phyloP scores from a whole-genome alignment of 2,113 vertebrate species.

The Phrynosoma platyrhinos region DNA sequence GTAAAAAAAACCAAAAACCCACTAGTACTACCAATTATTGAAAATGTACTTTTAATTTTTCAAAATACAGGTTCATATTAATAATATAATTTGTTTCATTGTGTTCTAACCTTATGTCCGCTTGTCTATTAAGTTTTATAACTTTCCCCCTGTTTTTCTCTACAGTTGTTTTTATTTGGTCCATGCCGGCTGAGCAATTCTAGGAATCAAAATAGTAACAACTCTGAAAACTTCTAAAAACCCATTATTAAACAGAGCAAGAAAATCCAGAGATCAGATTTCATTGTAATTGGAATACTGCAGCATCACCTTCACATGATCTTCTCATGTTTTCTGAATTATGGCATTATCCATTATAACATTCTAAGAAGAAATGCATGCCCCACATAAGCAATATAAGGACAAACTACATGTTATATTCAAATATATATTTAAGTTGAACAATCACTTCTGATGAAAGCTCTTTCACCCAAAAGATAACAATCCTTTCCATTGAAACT shows the following conservation, averaged over 20 bases:
- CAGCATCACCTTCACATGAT: not conserved
- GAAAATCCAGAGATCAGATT: not conserved
- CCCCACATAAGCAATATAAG: not conserved
- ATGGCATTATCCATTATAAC: not conserved
- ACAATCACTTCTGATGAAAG: not conserved
- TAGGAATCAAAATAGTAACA: no score
- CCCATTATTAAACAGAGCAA: not conserved
- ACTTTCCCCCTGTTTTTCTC: no score
- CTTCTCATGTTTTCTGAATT: not conserved
- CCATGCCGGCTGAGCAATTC: no score
- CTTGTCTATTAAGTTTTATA: no score
- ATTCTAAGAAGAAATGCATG: not conserved
- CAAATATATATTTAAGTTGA: not conserved
- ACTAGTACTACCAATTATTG: no score
- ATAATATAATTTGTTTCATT: no score
- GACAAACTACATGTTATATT: not conserved
- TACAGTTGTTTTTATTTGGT: no score
- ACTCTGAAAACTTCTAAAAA: not conserved
- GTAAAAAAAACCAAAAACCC: no score
- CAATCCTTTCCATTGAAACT: not conserved
- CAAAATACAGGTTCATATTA: no score
- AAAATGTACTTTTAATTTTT: no score
- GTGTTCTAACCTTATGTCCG: no score
- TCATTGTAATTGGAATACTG: not conserved
- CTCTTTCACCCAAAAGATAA: not conserved